These are phyloP conservation scores for Salvelinus namaycush DNA, from an alignment of 2,113 vertebrate genomes.

Conservation along the genomic window DNA sequence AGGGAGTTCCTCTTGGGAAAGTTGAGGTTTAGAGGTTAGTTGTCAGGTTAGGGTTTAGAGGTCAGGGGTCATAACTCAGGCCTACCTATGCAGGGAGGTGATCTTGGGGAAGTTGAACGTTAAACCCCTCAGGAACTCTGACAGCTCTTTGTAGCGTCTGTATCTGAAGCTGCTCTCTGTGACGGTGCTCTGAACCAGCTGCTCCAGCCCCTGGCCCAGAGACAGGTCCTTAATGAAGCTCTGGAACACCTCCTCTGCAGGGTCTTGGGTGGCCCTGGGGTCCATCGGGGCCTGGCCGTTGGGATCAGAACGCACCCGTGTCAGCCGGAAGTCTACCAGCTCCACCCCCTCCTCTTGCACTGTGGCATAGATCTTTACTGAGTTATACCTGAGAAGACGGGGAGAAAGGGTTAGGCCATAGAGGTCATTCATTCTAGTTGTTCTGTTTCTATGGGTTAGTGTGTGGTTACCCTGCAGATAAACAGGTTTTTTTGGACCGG, in stretches of 20 bases:
- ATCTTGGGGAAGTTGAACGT: constrained; percentile 90
- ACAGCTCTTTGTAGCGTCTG: constrained; percentile 82
- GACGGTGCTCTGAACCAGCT: constrained; percentile 76
- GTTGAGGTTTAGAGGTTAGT: neutral
- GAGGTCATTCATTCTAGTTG: neutral
- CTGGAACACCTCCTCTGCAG: constrained; percentile 82
- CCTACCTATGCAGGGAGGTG: constrained; percentile 79
- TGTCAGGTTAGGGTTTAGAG: neutral
- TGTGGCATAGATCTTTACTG: constrained; percentile 78
- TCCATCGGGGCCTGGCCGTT: constrained; percentile 57
- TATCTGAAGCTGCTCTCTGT: constrained; percentile 85
- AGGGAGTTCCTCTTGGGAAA: constrained; percentile 83
- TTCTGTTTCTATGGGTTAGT: no score
- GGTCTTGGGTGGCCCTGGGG: constrained; percentile 68
- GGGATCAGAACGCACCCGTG: constrained; percentile 61
- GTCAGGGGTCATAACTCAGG: neutral
- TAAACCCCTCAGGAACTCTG: constrained; percentile 82
- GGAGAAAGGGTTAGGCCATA: neutral
- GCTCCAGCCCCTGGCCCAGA: constrained; percentile 84
- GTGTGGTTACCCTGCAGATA: no score
- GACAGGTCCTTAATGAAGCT: constrained; percentile 89
- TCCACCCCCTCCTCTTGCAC: constrained; percentile 75
- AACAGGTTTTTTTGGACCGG: no score
- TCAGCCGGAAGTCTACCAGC: constrained; percentile 88
- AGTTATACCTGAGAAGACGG: constrained; percentile 78